Percentiles rank a stretch among this genome's conserved stretches.
Evolutionary conservation across 2,888 invertebrate species (phyloP).

Genomic region (Nephrotoma guestfalica): DNA sequence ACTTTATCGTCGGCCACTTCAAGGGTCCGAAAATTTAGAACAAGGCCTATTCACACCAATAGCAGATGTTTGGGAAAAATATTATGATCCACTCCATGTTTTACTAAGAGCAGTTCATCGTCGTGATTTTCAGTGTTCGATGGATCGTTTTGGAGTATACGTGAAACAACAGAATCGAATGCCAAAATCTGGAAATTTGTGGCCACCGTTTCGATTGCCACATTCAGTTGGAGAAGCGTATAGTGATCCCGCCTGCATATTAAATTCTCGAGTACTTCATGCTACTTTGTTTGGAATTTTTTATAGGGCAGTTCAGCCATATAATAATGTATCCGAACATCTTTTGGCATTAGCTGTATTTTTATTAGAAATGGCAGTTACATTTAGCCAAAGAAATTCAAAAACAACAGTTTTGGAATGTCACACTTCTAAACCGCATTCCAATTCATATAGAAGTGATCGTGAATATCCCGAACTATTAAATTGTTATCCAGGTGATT

Average conservation of each 20-base stretch:
- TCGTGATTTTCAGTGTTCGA: slow-evolving; percentile 83
- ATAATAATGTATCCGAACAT: slow-evolving; percentile 66
- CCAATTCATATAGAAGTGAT: slow-evolving; percentile 18
- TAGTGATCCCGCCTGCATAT: slow-evolving; percentile 43
- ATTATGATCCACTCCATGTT: slow-evolving; percentile 91
- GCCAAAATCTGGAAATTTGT: slow-evolving; percentile 42
- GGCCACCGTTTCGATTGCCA: slow-evolving; percentile 73
- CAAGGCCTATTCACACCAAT: slow-evolving; percentile 82
- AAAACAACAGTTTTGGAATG: slow-evolving; percentile 18
- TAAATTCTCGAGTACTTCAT: slow-evolving; percentile 30
- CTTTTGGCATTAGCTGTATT: slow-evolving; percentile 75
- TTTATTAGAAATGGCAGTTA: slow-evolving; percentile 70
- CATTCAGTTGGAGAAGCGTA: slow-evolving; percentile 46
- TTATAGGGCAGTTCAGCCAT: slow-evolving; percentile 65
- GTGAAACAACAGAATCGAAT: slow-evolving; percentile 45
- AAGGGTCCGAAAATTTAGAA: slow-evolving; percentile 61
- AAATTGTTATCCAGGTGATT: slow-evolving; percentile 58
- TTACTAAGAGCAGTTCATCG: slow-evolving; percentile 80
- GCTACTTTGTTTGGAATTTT: slow-evolving; percentile 60
- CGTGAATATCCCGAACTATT: slow-evolving; percentile 29
- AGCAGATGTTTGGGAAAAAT: slow-evolving; percentile 75
- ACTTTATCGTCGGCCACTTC: slow-evolving; percentile 68
- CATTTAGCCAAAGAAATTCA: slow-evolving; percentile 25
- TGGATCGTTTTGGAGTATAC: slow-evolving; percentile 82
- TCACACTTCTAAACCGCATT: slow-evolving; percentile 7